Conservation (phyloP, 2,888 invertebrate genomes). For the Lasioglossum zephyrum region DNA sequence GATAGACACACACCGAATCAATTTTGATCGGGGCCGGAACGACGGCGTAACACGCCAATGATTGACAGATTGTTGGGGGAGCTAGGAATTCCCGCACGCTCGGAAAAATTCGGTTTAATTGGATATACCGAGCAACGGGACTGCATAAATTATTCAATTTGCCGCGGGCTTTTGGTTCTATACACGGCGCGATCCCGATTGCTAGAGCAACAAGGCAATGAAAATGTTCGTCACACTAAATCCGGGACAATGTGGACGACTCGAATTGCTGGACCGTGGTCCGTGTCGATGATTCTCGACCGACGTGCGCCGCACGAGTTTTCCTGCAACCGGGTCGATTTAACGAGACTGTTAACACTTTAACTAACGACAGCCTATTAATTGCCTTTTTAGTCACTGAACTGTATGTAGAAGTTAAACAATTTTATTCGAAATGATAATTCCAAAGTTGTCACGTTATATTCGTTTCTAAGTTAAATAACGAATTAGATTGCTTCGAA, state of each 20-base stretch:
- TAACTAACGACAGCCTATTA: background rate
- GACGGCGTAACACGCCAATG: background rate
- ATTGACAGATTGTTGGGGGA: background rate
- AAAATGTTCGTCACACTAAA: background rate
- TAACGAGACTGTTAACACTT: background rate
- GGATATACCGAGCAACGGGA: background rate
- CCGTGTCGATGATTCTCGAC: background rate
- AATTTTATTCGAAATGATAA: too few relatives aligned
- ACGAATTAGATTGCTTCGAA: too few relatives aligned
- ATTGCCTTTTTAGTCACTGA: too few relatives aligned
- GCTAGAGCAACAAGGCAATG: background rate
- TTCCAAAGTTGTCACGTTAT: too few relatives aligned
- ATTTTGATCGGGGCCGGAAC: conserved; percentile 12
- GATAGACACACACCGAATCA: background rate
- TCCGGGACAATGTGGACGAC: background rate
- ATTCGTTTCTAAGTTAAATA: too few relatives aligned
- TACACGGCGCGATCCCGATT: background rate
- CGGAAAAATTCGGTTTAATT: background rate
- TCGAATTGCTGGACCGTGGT: background rate
- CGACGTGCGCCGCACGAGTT: background rate
- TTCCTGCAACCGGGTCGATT: background rate
- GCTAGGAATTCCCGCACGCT: background rate
- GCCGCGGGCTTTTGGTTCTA: background rate
- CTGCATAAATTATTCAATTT: background rate
- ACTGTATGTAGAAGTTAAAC: too few relatives aligned